Conservation (phyloP, 2,888 invertebrate species). For the Myathropa florea region DNA sequence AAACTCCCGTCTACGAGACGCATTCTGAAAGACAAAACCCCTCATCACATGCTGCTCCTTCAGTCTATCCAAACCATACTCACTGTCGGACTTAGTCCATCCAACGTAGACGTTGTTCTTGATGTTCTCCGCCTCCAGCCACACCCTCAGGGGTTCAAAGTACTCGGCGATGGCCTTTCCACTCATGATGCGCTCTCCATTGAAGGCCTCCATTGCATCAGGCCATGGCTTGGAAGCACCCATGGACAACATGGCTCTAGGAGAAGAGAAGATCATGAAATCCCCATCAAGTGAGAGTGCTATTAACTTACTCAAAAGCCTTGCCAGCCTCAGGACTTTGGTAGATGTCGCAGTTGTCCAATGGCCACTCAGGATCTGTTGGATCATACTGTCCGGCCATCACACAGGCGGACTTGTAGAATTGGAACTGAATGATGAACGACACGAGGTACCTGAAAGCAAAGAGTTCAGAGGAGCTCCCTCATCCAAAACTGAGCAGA, state of each 20-base stretch:
- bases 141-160: conserved; percentile 89
- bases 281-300: not conserved
- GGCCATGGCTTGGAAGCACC: conserved; percentile 90
- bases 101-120: conserved; percentile 85
- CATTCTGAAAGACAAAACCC: conserved; percentile 62
- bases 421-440: conserved; percentile 90
- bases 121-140: conserved; percentile 88
- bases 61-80: too few relatives aligned
- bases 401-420: conserved; percentile 87
- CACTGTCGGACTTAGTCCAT: conserved; percentile 82
- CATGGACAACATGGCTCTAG: conserved; percentile 86
- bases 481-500: conserved; percentile 40
- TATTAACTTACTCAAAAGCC: conserved; percentile 82
- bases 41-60: too few relatives aligned
- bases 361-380: conserved; percentile 84
- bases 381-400: conserved; percentile 90
- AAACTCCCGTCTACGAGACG: not conserved
- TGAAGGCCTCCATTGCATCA: conserved; percentile 90
- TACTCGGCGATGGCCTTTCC: conserved; percentile 90
- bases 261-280: not conserved
- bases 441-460: conserved; percentile 86
- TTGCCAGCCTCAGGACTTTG: conserved; percentile 89
- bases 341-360: conserved; percentile 94
- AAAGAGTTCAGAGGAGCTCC: too few relatives aligned
- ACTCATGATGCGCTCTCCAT: conserved; percentile 88